Base-by-base conservation (phyloP, 2,888 invertebrate species). In the Pristionchus entomophagus region DNA sequence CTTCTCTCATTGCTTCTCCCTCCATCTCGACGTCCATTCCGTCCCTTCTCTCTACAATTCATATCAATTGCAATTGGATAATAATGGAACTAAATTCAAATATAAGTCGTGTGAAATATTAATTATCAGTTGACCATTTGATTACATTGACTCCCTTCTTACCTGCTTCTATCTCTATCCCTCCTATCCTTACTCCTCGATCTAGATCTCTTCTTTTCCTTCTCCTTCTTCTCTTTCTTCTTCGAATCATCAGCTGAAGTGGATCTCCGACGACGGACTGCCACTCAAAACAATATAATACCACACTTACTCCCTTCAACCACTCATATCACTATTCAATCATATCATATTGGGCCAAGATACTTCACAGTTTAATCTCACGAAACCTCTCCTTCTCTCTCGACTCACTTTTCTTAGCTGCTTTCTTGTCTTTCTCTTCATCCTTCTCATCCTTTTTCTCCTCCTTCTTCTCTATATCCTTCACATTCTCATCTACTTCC, bases 331-430 rank as follows among this genome's bases (percentile, higher is more conserved):
- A 78, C 6, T n/a, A 45, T 38, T 38, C 5, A 77, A 26, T 4
- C 38, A 38, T 53, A 8, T 53, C 17, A n/a, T 22, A 12, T 53
- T 53, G 10, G 5, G 22, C 22, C 22, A 53, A 53, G n/a, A 53
- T 53, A 14, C 19, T 12, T 56, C 10, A 56, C n/a, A n/a, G 53
- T 19, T 56, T n/a, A n/a, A 56, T 6, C 53, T 56, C 29, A n/a
- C 62, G 17, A 32, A 26, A 3, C 22, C 19, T 45, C 45, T 10
- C 45, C 45, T 10, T 45, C 14, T 45, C n/a, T 14, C 12, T 5
- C 5, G 22, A 82, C 56, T 59, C 49, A 82, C 82, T 59, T 82
- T 82, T 82, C 82, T 82, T 82, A 26, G 82, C 38, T 12, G 82
- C 82, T 14, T 56, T 82, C 56, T 59, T 82, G 12, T 45, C 83